A percentile compares a stretch with the other conserved stretches of the same genome.
These are phyloP conservation scores for Craniophora ligustri DNA, from an alignment of 2,888 invertebrate genomes.

Conservation along the genomic window DNA sequence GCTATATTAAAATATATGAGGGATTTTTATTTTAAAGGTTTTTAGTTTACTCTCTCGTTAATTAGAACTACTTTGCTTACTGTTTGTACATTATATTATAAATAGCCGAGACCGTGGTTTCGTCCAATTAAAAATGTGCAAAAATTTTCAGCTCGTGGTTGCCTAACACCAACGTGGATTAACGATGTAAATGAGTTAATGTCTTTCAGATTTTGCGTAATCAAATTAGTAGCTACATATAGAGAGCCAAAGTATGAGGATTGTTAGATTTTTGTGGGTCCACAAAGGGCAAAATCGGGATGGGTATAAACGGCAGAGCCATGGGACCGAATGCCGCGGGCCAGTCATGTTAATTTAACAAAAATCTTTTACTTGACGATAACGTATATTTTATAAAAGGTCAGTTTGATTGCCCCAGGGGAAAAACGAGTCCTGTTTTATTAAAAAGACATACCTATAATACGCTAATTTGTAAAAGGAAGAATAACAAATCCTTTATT, in stretches of 20 bases:
- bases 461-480: no score
- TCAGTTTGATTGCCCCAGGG: conserved; percentile 15
- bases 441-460: no score
- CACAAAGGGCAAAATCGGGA: background rate
- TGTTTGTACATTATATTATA: background rate
- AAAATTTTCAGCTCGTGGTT: background rate
- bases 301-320: background rate
- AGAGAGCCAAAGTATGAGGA: no score
- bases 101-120: background rate
- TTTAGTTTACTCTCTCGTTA: background rate
- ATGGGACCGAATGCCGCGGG: background rate
- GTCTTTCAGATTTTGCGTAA: background rate
- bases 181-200: background rate
- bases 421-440: conserved; percentile 4
- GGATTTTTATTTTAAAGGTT: background rate
- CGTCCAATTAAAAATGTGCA: background rate
- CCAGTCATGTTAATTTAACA: conserved; percentile 9
- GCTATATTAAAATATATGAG: background rate
- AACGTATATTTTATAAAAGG: conserved; percentile 12
- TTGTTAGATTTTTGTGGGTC: background rate
- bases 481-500: no score
- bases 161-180: background rate
- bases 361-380: conserved; percentile 2
- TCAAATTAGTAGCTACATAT: background rate
- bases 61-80: no score